Evolutionary conservation across 2,113 vertebrate genomes (phyloP), one percentile per base, ranked within the genome.

Genomic region (Nansenia antarctica): DNA sequence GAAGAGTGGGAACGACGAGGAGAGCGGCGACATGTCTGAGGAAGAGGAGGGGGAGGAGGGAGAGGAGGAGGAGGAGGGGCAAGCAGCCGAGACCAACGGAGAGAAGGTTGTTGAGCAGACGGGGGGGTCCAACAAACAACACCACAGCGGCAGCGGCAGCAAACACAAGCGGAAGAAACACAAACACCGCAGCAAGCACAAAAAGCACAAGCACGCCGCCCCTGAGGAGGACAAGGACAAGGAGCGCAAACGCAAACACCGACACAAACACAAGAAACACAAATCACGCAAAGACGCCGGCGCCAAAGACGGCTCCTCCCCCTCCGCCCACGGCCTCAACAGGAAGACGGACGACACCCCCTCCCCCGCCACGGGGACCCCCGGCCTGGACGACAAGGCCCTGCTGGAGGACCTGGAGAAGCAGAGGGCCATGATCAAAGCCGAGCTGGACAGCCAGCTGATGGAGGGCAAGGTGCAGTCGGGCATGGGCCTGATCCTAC

Each of bases 161-260:
- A 94, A 98, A 86, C 97, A 98, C 87, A 99, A 99, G 93, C 96
- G 97, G 87, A 99, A 99, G 95, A 99, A 99, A 90, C 98, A 98
- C 82, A 99, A 99, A 90, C 98, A 99, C 80, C 94, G 97, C 69
- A 96, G 94, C 84, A 99, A 99, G 88, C 98, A 98, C 88, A 99
- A 99, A 94, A 99, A 98, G 76, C 96, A 98, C 81, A 98, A 98
- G 89, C 98, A 96, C 83, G 93, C 91, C 76, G 92, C 94, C 34
- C n/a, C n/a, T n/a, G n/a, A n/a, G n/a, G n/a, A n/a, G n/a, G 96
- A 97, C 24, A 96, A 98, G 49, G 95, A 98, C 82, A 98, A 96
- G 82, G 92, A 97, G 71, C 95, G 93, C 82, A 98, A 96, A 81
- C 96, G 97, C 70, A 97, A 95, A 84, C 98, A 97, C 82, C 94